Base-by-base conservation (phyloP, 2,797 vertebrate genomes). In the Alectoris magna region DNA sequence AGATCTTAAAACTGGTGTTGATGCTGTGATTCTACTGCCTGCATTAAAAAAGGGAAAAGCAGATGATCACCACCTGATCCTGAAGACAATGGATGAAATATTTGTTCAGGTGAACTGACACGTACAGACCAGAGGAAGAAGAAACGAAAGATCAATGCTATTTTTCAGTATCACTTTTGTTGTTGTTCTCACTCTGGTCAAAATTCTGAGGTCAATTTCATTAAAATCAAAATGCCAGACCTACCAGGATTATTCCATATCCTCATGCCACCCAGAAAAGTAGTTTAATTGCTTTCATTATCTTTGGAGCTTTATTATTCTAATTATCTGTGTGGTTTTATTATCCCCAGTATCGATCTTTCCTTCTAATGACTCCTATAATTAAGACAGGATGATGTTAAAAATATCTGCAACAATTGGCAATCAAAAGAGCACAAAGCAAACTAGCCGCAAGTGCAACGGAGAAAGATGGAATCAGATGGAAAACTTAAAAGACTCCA, bases 321-420 rank as follows among this genome's bases (percentile, higher is more conserved):
- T 83, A 93, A 94, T 95, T 91, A 95, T 75, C 92, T 70, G 14
- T 38, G n/a, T 63, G 29, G 23, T 90, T 95, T 93, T 93, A 88
- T 90, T 94, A 87, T 78, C 74, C 76, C 44, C 48, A 84, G 73
- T 84, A 93, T 91, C 68, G 94, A 94, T 89, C 93, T 91, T 91
- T 29, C 72, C 81, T 92, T 82, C 63, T 91, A 94, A 92, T 87
- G 88, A 95, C 94, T 84, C 60, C 84, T 84, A 59, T 69, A 80
- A 94, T 94, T 92, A 96, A 96, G 74, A 44, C 6, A 60, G 64
- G 23, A 73, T 67, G 44, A 71, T 11, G 26, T 23, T 39, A 14
- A 58, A 39, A 19, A 51, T 4, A 2, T 49, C 21, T 71, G 36
- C 31, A 82, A 69, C 14, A 83, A 89, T 67, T 11, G 39, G 15